These are phyloP conservation scores for Triplophysa bombifrons DNA, from an alignment of 2,797 vertebrate genomes.

Conservation along the genomic window DNA sequence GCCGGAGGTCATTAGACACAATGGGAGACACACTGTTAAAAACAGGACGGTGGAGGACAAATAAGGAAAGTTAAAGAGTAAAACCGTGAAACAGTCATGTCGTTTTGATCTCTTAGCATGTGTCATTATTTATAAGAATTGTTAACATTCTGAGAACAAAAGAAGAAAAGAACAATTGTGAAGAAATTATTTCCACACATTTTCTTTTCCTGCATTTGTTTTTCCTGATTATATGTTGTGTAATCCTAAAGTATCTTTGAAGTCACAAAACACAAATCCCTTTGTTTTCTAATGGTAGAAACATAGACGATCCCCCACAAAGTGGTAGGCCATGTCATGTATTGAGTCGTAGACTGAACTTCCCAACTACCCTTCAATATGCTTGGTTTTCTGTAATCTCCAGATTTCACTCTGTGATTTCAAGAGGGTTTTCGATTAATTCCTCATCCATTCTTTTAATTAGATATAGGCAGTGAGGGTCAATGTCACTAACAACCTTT, in stretches of 20 bases:
- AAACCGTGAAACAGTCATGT: no score
- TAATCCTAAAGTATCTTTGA: background rate
- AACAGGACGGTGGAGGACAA: no score
- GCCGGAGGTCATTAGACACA: no score
- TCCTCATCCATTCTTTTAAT: conserved; percentile 51
- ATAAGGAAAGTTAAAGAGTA: no score
- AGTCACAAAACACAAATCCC: background rate
- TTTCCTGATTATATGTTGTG: background rate
- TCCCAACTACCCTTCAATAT: background rate
- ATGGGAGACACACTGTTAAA: no score
- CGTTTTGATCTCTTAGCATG: no score
- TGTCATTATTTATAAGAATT: no score
- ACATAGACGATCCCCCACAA: background rate
- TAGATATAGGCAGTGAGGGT: conserved; percentile 45
- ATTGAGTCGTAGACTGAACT: background rate
- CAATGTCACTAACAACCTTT: conserved; percentile 43
- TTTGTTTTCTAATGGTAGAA: no score
- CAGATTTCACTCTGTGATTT: conserved; percentile 21
- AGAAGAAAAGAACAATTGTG: no score
- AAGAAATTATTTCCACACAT: background rate
- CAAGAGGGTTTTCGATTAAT: conserved; percentile 26
- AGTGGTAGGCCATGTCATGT: background rate
- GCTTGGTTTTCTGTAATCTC: conserved; percentile 6
- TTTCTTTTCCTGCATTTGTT: conserved; percentile 10
- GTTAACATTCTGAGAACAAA: no score